A percentile compares a stretch with the other conserved stretches of the same genome.
Conservation (phyloP, 2,797 vertebrate species). For the Leuciscus waleckii region DNA sequence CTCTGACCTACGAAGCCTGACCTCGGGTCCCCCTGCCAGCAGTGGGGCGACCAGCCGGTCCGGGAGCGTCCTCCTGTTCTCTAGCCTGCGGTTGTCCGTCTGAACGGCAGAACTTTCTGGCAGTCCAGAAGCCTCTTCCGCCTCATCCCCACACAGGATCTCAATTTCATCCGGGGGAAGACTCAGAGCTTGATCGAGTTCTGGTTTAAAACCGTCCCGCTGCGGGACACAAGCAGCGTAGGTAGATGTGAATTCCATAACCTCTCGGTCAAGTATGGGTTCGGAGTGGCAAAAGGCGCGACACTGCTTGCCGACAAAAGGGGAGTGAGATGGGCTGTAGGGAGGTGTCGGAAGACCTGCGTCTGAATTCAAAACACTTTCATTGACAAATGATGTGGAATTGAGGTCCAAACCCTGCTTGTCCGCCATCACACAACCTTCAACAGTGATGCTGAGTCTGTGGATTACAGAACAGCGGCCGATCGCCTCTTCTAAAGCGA, state of each 20-base stretch:
- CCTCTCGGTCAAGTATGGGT: slow-evolving; percentile 12
- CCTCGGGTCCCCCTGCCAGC: slow-evolving; percentile 52
- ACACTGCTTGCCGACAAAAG: slow-evolving; percentile 7
- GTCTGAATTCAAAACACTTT: slow-evolving; percentile 82
- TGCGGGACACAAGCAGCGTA: background rate
- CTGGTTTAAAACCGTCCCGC: slow-evolving; percentile 1
- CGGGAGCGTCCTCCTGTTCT: slow-evolving; percentile 18
- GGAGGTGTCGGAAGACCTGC: slow-evolving; percentile 84
- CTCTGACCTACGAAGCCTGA: slow-evolving; percentile 55
- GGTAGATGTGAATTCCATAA: slow-evolving; percentile 30
- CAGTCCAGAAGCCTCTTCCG: slow-evolving; percentile 28
- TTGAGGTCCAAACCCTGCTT: slow-evolving; percentile 75
- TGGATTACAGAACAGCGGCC: slow-evolving; percentile 66
- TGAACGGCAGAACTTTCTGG: background rate
- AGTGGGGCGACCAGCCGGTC: slow-evolving; percentile 14
- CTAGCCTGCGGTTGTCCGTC: slow-evolving; percentile 5
- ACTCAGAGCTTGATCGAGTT: slow-evolving; percentile 41
- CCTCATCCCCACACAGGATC: slow-evolving; percentile 42
- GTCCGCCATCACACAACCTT: slow-evolving; percentile 73
- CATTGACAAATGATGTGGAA: slow-evolving; percentile 79
- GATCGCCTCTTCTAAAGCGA: slow-evolving; percentile 61
- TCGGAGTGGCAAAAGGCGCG: background rate
- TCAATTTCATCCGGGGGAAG: slow-evolving; percentile 53
- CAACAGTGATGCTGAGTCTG: slow-evolving; percentile 71
- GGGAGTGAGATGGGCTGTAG: slow-evolving; percentile 79